Percentiles rank a stretch among this genome's conserved stretches.
Evolutionary conservation across 2,888 invertebrate species (phyloP).

Genomic region (Elgonia sp.): DNA sequence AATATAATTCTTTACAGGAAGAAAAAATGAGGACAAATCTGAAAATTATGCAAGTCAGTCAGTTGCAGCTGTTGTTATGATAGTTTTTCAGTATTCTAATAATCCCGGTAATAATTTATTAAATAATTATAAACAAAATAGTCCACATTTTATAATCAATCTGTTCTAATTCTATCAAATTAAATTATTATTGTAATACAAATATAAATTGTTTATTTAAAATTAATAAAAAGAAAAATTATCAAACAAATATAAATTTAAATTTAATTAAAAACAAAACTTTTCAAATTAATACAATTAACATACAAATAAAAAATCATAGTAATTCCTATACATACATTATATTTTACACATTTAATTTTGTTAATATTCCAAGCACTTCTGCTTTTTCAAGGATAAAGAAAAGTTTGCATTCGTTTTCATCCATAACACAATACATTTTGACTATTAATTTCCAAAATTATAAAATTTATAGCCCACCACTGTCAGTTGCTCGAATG

Average conservation of each 20-base stretch:
- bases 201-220: too few species aligned
- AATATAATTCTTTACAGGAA: constrained; percentile 87
- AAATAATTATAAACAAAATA: not conserved
- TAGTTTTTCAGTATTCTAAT: constrained; percentile 98
- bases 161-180: too few species aligned
- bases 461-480: constrained; percentile 90
- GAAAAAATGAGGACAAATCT: constrained; percentile 91
- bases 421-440: not conserved
- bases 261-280: too few species aligned
- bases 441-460: not conserved
- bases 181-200: too few species aligned
- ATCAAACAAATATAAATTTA: too few species aligned
- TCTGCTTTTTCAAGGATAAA: not conserved
- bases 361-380: not conserved
- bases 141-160: too few species aligned
- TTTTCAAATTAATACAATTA: too few species aligned
- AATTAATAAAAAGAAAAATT: too few species aligned
- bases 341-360: not conserved
- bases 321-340: too few species aligned
- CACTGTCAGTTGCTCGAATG: constrained; percentile 98
- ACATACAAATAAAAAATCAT: too few species aligned
- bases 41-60: constrained; percentile 95
- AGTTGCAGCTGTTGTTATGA: constrained; percentile 97
- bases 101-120: constrained; percentile 91
- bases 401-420: not conserved